Evolutionary conservation across 2,113 vertebrate genomes (phyloP), one percentile per base, ranked within the genome.

Genomic region (Clarias magur): DNA sequence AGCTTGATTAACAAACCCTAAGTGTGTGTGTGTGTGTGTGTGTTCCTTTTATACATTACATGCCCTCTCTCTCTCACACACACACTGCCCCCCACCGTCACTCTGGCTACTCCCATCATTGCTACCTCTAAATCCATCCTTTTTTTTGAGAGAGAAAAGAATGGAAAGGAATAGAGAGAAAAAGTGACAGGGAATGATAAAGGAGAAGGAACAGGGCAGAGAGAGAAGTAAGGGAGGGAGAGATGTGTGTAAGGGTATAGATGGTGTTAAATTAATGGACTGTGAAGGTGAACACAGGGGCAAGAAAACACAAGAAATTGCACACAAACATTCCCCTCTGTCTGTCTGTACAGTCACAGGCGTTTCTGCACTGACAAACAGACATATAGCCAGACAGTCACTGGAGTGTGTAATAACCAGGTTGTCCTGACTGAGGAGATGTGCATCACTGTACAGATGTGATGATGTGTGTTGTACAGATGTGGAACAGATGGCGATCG

Each of bases 401-500:
- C 13, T 67, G 3, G 13, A 16, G 4, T 30, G 4, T 72, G 34
- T 73, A 0, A 34, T 34, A 1, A 70, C 16, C 67, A 34, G 67
- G 30, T 42, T 25, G 34, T 56, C 6, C 11, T 25, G 42, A n/a
- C 48, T 78, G 75, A 76, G 57, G 54, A 34, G 56, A 59, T 59
- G 78, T 80, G 27, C 34, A 13, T 27, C 19, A 8, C 2, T 25
- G n/a, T 27, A 67, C 67, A 70, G n/a, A 70, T 70, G 67, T 81
- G 57, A 62, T 81, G 15, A 3, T 63, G 21, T 23, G 17, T 48
- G 48, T 83, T 0, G 4, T 60, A 62, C 94, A 99, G 98, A 99
- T 30, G 98, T 99, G 91, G 98, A 99, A 89, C 98, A 99, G 95
- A 99, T 99, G 97, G 98, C 98, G 57, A 97, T 99, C 0, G 98